Conservation (phyloP, 2,888 invertebrate genomes). For the Baccha elongata region DNA sequence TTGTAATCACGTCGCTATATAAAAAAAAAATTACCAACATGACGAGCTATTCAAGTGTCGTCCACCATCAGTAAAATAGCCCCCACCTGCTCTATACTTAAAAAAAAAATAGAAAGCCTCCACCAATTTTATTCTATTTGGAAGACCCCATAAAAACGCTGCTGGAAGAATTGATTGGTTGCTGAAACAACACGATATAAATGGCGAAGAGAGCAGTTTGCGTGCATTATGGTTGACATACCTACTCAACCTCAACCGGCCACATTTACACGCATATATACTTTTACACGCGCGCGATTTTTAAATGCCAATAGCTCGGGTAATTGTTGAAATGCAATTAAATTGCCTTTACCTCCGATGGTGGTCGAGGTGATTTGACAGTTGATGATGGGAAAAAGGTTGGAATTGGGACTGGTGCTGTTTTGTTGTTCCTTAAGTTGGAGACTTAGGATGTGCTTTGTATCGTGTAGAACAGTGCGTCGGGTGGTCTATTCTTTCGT, state of each 20-base stretch:
- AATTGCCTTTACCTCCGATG: conserved; percentile 63
- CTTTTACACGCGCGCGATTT: conserved; percentile 44
- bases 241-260: background rate
- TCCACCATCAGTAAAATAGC: conserved; percentile 13
- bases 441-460: background rate
- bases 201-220: conserved; percentile 66
- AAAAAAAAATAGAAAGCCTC: conserved; percentile 2
- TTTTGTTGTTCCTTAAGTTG: background rate
- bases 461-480: conserved; percentile 34
- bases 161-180: conserved; percentile 53
- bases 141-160: background rate
- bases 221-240: conserved; percentile 62
- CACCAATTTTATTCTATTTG: conserved; percentile 17
- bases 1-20: conserved; percentile 57
- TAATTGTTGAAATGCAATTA: conserved; percentile 71
- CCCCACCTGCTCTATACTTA: background rate
- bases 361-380: conserved; percentile 68
- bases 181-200: conserved; percentile 30
- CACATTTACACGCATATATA: conserved; percentile 32
- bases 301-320: conserved; percentile 61
- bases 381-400: conserved; percentile 70
- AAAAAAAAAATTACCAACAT: background rate
- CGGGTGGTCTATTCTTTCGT: conserved; percentile 61
- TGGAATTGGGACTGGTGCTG: conserved; percentile 21
- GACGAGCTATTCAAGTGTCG: background rate